Conservation (phyloP, 2,888 invertebrate species). For the Phaedon cochleariae region DNA sequence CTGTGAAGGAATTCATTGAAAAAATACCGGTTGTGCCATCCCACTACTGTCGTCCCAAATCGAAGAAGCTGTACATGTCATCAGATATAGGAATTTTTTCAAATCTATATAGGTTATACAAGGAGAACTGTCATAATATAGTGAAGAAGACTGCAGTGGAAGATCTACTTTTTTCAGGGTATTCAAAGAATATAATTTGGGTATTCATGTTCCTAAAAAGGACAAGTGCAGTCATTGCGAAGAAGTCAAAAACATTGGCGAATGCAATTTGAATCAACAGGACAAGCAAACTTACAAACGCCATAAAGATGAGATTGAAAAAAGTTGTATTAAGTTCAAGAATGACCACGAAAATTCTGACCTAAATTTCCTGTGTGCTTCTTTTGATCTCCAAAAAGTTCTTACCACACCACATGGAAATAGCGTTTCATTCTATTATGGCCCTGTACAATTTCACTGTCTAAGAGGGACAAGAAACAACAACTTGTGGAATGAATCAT, state of each 20-base stretch:
- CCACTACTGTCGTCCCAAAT: conserved; percentile 27
- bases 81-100: conserved; percentile 29
- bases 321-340: too few species aligned
- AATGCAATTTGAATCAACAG: too few species aligned
- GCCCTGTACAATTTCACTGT: conserved; percentile 41
- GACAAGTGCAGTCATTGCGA: too few species aligned
- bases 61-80: conserved; percentile 28
- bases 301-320: too few species aligned
- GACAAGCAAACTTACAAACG: too few species aligned
- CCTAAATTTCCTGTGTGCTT: too few species aligned
- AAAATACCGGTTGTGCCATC: conserved; percentile 31
- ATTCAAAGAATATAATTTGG: too few species aligned
- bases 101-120: conserved; percentile 25
- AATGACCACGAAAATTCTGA: too few species aligned
- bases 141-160: conserved; percentile 20
- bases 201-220: too few species aligned
- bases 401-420: too few species aligned
- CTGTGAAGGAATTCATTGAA: conserved; percentile 24
- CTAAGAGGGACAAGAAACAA: conserved; percentile 38
- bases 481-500: conserved; percentile 43
- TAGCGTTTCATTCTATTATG: conserved; percentile 45
- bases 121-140: conserved; percentile 17
- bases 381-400: too few species aligned
- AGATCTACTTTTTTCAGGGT: too few species aligned
- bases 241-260: conserved; percentile 2